Percentiles rank a stretch among this genome's conserved stretches.
phyloP scores from a whole-genome alignment of 2,888 invertebrate species.

The Eustalomyia histrio region DNA sequence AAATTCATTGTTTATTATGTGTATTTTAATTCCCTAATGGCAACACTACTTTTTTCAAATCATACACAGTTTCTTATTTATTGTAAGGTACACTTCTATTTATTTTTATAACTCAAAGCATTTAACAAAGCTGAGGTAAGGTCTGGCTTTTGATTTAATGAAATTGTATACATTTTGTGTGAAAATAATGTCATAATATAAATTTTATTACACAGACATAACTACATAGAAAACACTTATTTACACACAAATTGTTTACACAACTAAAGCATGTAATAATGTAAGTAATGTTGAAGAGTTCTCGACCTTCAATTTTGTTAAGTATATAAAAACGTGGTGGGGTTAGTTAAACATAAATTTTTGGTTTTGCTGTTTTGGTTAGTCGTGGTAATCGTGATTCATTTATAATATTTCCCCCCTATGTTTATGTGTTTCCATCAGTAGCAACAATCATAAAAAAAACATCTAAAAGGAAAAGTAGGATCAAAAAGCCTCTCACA shows the following conservation, averaged over 20 bases:
- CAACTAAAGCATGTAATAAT: conserved; percentile 21
- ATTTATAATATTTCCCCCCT: neutral
- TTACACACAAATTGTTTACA: conserved; percentile 39
- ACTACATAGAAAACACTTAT: neutral
- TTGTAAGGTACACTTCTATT: neutral
- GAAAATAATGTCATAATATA: conserved; percentile 51
- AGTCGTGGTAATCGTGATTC: conserved; percentile 15
- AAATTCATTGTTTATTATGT: too few relatives aligned
- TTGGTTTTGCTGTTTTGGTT: conserved; percentile 4
- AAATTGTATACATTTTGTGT: conserved; percentile 29
- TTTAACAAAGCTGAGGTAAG: neutral
- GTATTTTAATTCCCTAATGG: too few relatives aligned
- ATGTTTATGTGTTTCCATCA: conserved; percentile 20
- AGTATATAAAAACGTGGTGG: conserved; percentile 18
- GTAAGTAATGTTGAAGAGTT: conserved; percentile 33
- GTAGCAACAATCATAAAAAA: conserved; percentile 14
- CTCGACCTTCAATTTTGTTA: conserved; percentile 35
- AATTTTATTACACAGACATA: conserved; percentile 20
- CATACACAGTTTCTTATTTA: neutral
- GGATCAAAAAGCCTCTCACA: conserved; percentile 71
- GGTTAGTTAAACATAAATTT: conserved; percentile 31
- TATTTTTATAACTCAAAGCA: neutral
- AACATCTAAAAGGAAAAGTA: conserved; percentile 48
- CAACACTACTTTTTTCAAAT: neutral
- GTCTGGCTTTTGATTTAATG: conserved; percentile 34